A percentile compares a stretch with the other conserved stretches of the same genome.
Conservation (phyloP, 2,113 vertebrate species). For the Carassius gibelio region DNA sequence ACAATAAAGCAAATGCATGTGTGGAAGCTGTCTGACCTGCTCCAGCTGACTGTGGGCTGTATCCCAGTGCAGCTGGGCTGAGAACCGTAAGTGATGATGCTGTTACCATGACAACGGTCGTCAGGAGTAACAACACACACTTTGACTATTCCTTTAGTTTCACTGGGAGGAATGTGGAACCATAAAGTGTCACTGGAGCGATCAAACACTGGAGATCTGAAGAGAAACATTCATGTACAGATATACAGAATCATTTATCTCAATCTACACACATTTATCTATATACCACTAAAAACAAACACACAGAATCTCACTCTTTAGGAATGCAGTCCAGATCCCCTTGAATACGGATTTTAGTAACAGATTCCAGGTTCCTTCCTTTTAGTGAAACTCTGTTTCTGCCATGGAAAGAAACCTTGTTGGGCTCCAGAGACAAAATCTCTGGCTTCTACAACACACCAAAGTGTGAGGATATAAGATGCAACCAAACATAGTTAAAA, state of each 20-base stretch:
- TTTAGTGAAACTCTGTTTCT: constrained; percentile 79
- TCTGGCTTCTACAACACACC: constrained; percentile 72
- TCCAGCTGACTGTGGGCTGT: constrained; percentile 76
- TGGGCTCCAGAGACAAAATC: constrained; percentile 79
- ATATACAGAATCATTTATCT: constrained; percentile 18
- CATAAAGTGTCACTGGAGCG: constrained; percentile 72
- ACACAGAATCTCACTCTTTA: constrained; percentile 62
- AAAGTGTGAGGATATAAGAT: constrained; percentile 1
- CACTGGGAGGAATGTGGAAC: constrained; percentile 77
- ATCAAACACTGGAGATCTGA: constrained; percentile 74
- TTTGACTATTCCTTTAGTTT: constrained; percentile 76
- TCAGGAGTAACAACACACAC: constrained; percentile 75
- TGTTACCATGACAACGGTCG: constrained; percentile 66
- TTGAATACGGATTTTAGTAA: constrained; percentile 78
- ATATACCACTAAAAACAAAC: not conserved
- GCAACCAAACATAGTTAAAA: not conserved
- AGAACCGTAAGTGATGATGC: constrained; percentile 74
- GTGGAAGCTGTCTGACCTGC: constrained; percentile 67
- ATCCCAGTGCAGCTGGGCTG: constrained; percentile 73
- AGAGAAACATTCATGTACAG: not conserved
- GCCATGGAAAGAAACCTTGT: constrained; percentile 82
- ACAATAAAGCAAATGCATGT: not conserved
- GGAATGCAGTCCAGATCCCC: constrained; percentile 74
- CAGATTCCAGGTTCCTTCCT: constrained; percentile 80
- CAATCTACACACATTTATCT: too few species aligned